A percentile compares a stretch with the other conserved stretches of the same genome.
These are phyloP conservation scores for Ladona fulva DNA, from an alignment of 1,140 invertebrate species.

Conservation along the genomic window DNA sequence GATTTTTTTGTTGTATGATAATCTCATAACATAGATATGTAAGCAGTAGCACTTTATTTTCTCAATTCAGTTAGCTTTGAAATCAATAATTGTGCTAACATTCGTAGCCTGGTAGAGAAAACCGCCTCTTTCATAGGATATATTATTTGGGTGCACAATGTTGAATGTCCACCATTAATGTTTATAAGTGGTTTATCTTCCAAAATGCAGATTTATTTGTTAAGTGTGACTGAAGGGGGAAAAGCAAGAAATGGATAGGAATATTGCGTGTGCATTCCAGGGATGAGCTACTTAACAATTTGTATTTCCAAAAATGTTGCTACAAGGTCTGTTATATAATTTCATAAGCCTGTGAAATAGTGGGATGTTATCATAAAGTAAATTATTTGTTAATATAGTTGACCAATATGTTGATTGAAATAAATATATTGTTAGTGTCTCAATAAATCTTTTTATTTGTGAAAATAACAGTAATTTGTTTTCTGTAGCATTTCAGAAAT, in stretches of 20 bases:
- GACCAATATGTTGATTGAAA: neutral
- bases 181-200: neutral
- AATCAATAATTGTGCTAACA: neutral
- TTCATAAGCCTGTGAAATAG: constrained; percentile 1
- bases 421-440: neutral
- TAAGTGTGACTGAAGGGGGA: neutral
- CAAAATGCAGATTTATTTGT: neutral
- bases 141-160: neutral
- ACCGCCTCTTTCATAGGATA: neutral
- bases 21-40: neutral
- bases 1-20: neutral
- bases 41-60: neutral
- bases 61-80: neutral
- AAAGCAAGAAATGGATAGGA: neutral
- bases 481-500: too few relatives aligned
- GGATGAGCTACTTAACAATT: neutral
- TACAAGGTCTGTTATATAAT: constrained; percentile 7
- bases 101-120: neutral
- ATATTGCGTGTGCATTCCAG: neutral
- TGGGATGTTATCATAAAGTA: neutral
- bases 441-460: neutral
- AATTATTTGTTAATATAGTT: constrained; percentile 9
- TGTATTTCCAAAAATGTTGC: constrained; percentile 6
- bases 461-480: too few relatives aligned
- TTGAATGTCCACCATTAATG: neutral